phyloP scores from a whole-genome alignment of 2,113 vertebrate genomes.

The Oreotragus oreotragus region DNA sequence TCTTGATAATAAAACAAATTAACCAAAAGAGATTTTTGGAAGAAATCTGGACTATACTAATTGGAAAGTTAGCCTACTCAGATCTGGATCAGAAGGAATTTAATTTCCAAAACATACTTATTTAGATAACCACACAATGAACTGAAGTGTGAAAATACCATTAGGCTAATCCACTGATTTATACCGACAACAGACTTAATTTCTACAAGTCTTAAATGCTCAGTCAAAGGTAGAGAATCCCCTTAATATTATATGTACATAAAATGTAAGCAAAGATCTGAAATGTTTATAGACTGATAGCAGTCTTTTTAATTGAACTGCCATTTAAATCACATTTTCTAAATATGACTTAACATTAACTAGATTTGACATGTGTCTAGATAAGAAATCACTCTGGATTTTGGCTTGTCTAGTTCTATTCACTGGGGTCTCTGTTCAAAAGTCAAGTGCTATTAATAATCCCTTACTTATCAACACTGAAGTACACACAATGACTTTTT shows the following conservation, averaged over 20 bases:
- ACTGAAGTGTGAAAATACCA: slow-evolving; percentile 17
- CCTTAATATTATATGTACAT: not conserved
- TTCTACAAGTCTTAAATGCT: slow-evolving; percentile 47
- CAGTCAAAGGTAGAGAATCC: not conserved
- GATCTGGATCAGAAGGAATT: slow-evolving; percentile 21
- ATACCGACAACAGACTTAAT: not conserved
- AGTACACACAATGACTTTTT: not conserved
- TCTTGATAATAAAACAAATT: not conserved
- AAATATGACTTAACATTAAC: slow-evolving; percentile 37
- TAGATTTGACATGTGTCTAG: not conserved
- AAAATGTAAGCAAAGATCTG: slow-evolving; percentile 35
- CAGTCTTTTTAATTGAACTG: slow-evolving; percentile 32
- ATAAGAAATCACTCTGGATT: slow-evolving; percentile 1
- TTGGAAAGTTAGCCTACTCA: not conserved
- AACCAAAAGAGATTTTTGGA: not conserved
- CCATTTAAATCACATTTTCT: slow-evolving; percentile 35
- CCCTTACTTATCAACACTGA: not conserved
- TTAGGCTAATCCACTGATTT: slow-evolving; percentile 37
- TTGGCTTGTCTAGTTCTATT: slow-evolving; percentile 34
- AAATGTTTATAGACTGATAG: slow-evolving; percentile 41
- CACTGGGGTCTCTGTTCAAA: slow-evolving; percentile 25
- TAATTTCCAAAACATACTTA: slow-evolving; percentile 32
- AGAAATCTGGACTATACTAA: slow-evolving; percentile 5
- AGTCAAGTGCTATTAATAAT: slow-evolving; percentile 3
- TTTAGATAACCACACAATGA: slow-evolving; percentile 2